A percentile compares a stretch with the other conserved stretches of the same genome.
Evolutionary conservation across 2,888 invertebrate species (phyloP).

Genomic region (Pristionchus maxplancki): DNA sequence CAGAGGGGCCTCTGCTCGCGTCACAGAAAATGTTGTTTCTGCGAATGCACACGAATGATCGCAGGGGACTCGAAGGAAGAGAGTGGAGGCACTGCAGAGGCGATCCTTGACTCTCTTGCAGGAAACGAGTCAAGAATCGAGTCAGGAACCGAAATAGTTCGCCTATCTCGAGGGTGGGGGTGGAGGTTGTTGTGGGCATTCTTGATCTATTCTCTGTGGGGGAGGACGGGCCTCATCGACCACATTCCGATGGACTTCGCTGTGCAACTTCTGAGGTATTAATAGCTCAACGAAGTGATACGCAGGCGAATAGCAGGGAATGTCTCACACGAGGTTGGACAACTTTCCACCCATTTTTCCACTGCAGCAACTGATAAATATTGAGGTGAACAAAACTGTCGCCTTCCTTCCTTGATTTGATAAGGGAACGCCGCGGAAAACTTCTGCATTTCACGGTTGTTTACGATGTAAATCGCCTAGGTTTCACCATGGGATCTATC

Average conservation of each 20-base stretch:
- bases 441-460: background rate
- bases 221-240: no score
- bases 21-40: background rate
- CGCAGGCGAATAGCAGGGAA: background rate
- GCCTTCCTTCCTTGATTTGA: background rate
- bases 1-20: background rate
- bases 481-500: background rate
- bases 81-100: background rate
- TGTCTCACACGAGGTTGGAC: background rate
- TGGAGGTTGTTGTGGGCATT: no score
- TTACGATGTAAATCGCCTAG: background rate
- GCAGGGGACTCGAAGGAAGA: background rate
- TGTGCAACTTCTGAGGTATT: no score
- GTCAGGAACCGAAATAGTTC: no score
- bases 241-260: no score
- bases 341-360: background rate
- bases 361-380: background rate
- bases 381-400: background rate
- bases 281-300: no score
- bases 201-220: no score
- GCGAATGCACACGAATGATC: conserved; percentile 25
- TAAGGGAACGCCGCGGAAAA: background rate
- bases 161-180: no score
- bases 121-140: background rate
- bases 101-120: background rate